phyloP scores from a whole-genome alignment of 2,888 invertebrate species.

The Chrysotoxum bicinctum region DNA sequence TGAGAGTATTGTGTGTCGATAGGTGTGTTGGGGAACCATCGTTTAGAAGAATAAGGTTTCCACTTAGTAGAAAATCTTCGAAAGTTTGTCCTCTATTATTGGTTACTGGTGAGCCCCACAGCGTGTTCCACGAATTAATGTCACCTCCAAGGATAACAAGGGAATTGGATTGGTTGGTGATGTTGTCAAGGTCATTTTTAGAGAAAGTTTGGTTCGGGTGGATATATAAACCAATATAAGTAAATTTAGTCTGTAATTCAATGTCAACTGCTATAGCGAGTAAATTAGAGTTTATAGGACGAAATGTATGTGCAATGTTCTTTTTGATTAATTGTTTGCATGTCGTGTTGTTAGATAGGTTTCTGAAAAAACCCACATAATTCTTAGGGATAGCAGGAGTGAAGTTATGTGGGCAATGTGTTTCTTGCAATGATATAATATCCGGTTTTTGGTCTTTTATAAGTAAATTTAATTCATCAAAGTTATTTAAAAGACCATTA shows the following conservation, averaged over 20 bases:
- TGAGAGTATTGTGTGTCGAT: too few species aligned
- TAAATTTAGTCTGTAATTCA: neutral
- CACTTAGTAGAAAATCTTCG: too few species aligned
- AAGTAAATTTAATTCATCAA: constrained; percentile 26
- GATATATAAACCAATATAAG: neutral
- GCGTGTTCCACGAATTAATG: too few species aligned
- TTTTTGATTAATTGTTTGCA: constrained; percentile 20
- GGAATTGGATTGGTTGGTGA: neutral
- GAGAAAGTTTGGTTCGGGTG: neutral
- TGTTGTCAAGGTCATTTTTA: neutral
- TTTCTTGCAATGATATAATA: constrained; percentile 45
- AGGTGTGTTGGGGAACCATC: too few species aligned
- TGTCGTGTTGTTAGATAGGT: constrained; percentile 9
- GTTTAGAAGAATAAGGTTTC: too few species aligned
- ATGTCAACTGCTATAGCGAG: neutral
- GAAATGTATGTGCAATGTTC: neutral
- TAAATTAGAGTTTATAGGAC: neutral
- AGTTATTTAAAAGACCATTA: constrained; percentile 32
- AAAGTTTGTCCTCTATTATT: too few species aligned
- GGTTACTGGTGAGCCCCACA: too few species aligned
- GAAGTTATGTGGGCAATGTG: constrained; percentile 3
- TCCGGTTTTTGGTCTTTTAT: constrained; percentile 3
- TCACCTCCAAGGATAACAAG: too few species aligned
- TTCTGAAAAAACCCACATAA: constrained; percentile 25
- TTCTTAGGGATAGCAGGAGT: constrained; percentile 19